Evolutionary conservation across 2,113 vertebrate species (phyloP), one percentile per base, ranked within the genome.

Genomic region (Corythornis cristatus): DNA sequence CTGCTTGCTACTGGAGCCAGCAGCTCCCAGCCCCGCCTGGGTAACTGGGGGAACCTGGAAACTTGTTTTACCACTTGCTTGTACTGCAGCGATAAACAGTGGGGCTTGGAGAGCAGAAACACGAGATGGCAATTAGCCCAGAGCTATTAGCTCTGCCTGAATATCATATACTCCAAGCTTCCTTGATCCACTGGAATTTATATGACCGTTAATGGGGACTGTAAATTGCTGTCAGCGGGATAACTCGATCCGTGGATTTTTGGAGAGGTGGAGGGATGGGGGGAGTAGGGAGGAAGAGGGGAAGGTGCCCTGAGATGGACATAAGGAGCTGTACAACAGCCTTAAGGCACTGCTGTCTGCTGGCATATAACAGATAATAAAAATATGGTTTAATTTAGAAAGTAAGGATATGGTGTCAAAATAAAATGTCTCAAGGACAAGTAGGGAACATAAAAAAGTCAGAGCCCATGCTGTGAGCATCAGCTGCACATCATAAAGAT

Each of bases 401-500:
- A 84, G 23, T 17, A 23, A 79, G 50, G 91, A 46, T 84, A 64
- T 20, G 6, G 87, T 82, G 92, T 96, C 93, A 92, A 93, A 86
- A 89, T 79, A 79, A 88, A 97, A 95, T 35, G 97, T 94, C 92
- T 61, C 68, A 58, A 17, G 94, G 94, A 96, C 89, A 50, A 88
- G 90, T 18, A 83, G 26, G 71, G 86, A 91, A 91, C 76, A 94
- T 95, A 94, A 95, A 96, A 91, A 93, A 96, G 96, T 92, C 93
- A 60, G 0, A 53, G 89, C 48, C 93, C 96, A 95, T 86, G 62
- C 96, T n/a, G 88, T 31, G 21, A 56, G 18, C 51, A 96, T 98
- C 97, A 96, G 35, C 37, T 93, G 15, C 98, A 98, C 97, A 19
- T 97, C 96, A 89, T 98, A 98, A 98, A 97, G 96, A 97, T 97